Percentiles rank a stretch among this genome's conserved stretches.
These are phyloP conservation scores for Xerus rutilus DNA, from an alignment of 2,797 vertebrate genomes.

Conservation along the genomic window DNA sequence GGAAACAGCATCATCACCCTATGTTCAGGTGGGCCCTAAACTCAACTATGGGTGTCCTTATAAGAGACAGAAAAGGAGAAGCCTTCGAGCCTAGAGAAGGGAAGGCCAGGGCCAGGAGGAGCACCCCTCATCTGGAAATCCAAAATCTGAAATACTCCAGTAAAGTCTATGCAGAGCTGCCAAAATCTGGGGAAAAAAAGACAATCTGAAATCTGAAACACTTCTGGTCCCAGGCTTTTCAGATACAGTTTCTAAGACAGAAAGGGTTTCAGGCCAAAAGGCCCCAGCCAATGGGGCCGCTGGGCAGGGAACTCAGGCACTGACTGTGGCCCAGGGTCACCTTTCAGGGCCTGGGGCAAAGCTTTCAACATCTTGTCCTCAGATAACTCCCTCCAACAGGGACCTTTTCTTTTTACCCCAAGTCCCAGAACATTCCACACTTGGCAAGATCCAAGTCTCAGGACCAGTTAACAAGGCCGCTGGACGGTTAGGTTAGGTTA, in stretches of 20 bases:
- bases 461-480: constrained; percentile 66
- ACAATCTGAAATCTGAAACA: not conserved
- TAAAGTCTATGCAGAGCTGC: not conserved
- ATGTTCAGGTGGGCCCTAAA: not conserved
- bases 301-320: not conserved
- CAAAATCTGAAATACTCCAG: not conserved
- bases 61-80: not conserved
- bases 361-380: constrained; percentile 62
- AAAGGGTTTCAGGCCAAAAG: not conserved
- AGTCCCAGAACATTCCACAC: constrained; percentile 1
- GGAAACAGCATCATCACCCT: not conserved
- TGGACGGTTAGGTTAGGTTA: constrained; percentile 70
- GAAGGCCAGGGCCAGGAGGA: not conserved
- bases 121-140: not conserved
- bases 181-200: not conserved
- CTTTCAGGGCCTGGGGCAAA: not conserved
- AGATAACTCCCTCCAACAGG: not conserved
- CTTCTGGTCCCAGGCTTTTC: not conserved
- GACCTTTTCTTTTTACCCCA: constrained; percentile 14
- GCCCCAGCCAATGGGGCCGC: not conserved
- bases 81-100: not conserved
- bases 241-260: not conserved
- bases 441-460: constrained; percentile 44
- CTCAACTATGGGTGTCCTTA: not conserved
- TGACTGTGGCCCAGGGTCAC: not conserved